phyloP scores from a whole-genome alignment of 2,888 invertebrate species.

The Koerneria pararmatus region DNA sequence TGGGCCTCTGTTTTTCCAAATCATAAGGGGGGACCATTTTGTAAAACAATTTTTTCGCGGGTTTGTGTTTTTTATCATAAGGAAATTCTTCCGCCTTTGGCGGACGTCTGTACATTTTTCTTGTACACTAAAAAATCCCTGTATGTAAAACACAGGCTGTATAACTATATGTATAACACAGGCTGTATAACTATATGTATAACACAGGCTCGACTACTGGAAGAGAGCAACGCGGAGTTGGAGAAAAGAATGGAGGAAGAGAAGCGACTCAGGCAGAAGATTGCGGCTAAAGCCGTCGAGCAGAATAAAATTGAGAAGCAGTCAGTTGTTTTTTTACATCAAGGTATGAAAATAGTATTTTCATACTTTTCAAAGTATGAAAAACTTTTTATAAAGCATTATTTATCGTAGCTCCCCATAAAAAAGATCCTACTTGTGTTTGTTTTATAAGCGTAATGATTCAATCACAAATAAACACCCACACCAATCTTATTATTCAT shows the following conservation, averaged over 20 bases:
- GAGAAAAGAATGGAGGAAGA: slow-evolving; percentile 37
- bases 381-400: no score
- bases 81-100: background rate
- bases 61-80: background rate
- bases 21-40: no score
- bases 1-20: no score
- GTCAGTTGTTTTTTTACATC: slow-evolving; percentile 21
- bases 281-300: slow-evolving; percentile 19
- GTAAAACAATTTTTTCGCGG: no score
- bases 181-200: no score
- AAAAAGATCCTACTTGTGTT: no score
- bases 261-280: slow-evolving; percentile 24
- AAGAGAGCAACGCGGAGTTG: slow-evolving; percentile 71
- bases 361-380: no score
- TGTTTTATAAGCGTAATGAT: slow-evolving; percentile 6
- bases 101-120: background rate
- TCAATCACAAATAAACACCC: no score
- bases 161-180: background rate
- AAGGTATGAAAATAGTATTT: no score
- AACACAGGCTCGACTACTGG: slow-evolving; percentile 77
- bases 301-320: slow-evolving; percentile 39
- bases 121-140: background rate
- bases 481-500: no score
- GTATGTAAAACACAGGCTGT: background rate
- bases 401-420: no score